Evolutionary conservation across 2,797 vertebrate species (phyloP).

Genomic region (Sebastolobus alascanus): DNA sequence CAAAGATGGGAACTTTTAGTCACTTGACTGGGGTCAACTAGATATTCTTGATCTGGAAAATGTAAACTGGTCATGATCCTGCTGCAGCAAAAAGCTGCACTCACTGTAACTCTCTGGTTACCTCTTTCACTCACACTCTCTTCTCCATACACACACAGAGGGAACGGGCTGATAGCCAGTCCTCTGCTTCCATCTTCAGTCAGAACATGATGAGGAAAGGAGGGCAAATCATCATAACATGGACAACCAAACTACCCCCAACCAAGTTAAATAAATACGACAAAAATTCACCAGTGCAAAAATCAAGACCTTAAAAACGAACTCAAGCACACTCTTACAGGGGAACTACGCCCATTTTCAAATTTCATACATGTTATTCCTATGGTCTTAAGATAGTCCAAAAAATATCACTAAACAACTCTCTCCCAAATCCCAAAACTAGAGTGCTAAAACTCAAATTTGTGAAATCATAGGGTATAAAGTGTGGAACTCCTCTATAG

Average conservation of each 20-base stretch:
- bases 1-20: neutral
- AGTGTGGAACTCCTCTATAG: too few relatives aligned
- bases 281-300: neutral
- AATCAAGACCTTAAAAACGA: neutral
- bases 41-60: neutral
- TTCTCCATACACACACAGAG: neutral
- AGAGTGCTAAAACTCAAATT: too few relatives aligned
- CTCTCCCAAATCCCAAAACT: too few relatives aligned
- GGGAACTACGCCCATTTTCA: too few relatives aligned
- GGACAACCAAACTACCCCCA: neutral
- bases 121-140: neutral
- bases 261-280: neutral
- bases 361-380: too few relatives aligned
- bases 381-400: too few relatives aligned
- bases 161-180: neutral
- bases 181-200: conserved; percentile 21
- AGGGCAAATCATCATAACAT: neutral
- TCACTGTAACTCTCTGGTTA: neutral
- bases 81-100: neutral
- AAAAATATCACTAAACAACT: too few relatives aligned
- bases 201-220: neutral
- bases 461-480: too few relatives aligned
- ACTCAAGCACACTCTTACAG: neutral
- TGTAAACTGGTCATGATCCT: neutral
- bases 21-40: neutral